phyloP scores from a whole-genome alignment of 2,113 vertebrate species.

The Engraulis encrasicolus region DNA sequence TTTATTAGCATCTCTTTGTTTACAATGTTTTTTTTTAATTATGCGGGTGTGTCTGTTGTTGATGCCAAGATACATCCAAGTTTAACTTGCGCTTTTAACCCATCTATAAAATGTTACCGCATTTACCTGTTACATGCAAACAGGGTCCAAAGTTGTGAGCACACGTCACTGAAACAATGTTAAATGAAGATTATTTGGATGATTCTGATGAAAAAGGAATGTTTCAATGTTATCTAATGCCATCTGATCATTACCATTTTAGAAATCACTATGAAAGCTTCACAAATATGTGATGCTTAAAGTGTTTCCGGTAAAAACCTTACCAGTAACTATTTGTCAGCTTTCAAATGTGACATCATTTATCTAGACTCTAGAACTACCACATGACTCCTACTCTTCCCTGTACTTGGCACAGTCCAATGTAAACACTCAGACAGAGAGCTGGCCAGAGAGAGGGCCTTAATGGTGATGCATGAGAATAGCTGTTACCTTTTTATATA shows the following conservation, averaged over 20 bases:
- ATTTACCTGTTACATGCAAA: too few relatives aligned
- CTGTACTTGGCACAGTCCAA: neutral
- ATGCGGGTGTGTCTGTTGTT: neutral
- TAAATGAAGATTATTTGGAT: too few relatives aligned
- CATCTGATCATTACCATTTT: neutral
- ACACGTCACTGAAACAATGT: too few relatives aligned
- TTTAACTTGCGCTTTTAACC: too few relatives aligned
- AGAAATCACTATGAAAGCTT: neutral
- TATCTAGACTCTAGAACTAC: neutral
- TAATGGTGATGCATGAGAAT: constrained; percentile 4
- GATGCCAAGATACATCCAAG: too few relatives aligned
- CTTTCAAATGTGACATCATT: neutral
- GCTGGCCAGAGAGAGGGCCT: neutral
- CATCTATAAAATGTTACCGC: too few relatives aligned
- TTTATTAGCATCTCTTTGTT: neutral
- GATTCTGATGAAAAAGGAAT: too few relatives aligned
- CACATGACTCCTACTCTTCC: neutral
- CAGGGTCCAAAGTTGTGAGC: too few relatives aligned
- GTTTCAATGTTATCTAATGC: too few relatives aligned
- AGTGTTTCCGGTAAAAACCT: neutral
- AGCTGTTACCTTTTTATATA: neutral
- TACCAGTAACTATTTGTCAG: too few relatives aligned
- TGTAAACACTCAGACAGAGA: neutral
- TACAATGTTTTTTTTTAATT: neutral
- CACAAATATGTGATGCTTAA: neutral